phyloP scores from a whole-genome alignment of 2,888 invertebrate genomes.

The Sarcophaga subvicina region DNA sequence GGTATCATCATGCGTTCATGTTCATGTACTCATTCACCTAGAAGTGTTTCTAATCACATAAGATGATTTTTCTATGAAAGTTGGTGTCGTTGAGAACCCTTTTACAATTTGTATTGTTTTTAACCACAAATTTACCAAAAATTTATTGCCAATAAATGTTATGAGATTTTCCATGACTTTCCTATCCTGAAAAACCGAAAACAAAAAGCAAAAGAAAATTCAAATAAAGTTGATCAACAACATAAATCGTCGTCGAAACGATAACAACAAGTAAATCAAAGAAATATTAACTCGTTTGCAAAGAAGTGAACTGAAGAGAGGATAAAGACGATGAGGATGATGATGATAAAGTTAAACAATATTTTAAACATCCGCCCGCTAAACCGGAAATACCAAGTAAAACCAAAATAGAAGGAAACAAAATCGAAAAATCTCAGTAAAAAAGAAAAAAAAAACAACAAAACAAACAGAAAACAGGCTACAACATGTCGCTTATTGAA shows the following conservation, averaged over 20 bases:
- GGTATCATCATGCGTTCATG: too few species aligned
- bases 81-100: too few species aligned
- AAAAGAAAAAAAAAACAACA: slow-evolving; percentile 1
- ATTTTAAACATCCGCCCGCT: slow-evolving; percentile 58
- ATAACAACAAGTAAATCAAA: slow-evolving; percentile 36
- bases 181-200: too few species aligned
- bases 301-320: not conserved
- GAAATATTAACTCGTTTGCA: not conserved
- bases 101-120: not conserved
- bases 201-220: not conserved
- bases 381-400: slow-evolving; percentile 60
- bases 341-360: slow-evolving; percentile 52
- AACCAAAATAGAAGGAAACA: not conserved
- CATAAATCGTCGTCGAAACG: slow-evolving; percentile 38
- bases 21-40: too few species aligned
- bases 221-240: slow-evolving; percentile 50
- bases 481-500: slow-evolving; percentile 54
- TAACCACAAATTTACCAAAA: not conserved
- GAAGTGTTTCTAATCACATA: too few species aligned
- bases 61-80: too few species aligned
- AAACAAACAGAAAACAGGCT: slow-evolving; percentile 10
- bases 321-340: not conserved
- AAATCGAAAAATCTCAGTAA: slow-evolving; percentile 1
- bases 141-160: not conserved
- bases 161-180: not conserved